Percentiles rank a stretch among this genome's conserved stretches.
These are phyloP conservation scores for Conistra vaccinii DNA, from an alignment of 2,888 invertebrate genomes.

Conservation along the genomic window DNA sequence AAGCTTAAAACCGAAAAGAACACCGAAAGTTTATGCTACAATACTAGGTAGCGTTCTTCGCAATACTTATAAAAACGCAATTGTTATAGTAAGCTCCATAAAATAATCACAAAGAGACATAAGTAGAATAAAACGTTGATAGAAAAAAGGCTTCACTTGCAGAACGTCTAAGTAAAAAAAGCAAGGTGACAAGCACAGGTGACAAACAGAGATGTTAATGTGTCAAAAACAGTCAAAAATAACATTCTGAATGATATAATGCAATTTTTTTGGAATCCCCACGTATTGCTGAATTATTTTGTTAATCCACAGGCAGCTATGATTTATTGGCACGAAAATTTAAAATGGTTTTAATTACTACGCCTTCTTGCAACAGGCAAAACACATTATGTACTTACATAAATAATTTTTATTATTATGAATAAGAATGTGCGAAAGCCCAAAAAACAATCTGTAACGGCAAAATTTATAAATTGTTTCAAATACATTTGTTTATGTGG, in stretches of 20 bases:
- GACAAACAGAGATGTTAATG: conserved; percentile 8
- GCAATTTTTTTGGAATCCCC: conserved; percentile 2
- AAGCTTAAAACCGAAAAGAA: conserved; percentile 68
- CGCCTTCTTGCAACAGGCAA: conserved; percentile 4
- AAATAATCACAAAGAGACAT: conserved; percentile 36
- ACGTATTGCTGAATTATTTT: conserved; percentile 35
- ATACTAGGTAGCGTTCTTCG: conserved; percentile 72
- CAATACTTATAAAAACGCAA: conserved; percentile 77
- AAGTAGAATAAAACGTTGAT: background rate
- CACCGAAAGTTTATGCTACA: conserved; percentile 71
- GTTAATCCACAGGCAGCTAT: conserved; percentile 5
- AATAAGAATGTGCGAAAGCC: background rate
- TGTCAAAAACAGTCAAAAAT: conserved; percentile 53
- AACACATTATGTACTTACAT: background rate
- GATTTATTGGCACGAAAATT: conserved; percentile 7
- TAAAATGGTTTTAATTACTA: conserved; percentile 34
- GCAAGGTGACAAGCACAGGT: conserved; percentile 23
- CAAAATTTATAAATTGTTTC: background rate
- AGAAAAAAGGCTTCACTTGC: conserved; percentile 49
- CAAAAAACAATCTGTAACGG: background rate
- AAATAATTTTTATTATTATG: conserved; percentile 5
- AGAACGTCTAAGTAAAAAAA: conserved; percentile 47
- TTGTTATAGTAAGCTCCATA: conserved; percentile 58
- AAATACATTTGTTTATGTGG: conserved; percentile 13
- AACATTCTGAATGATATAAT: conserved; percentile 42